Evolutionary conservation across 2,113 vertebrate genomes (phyloP), one percentile per base, ranked within the genome.

Genomic region (Platycercus adscitus): DNA sequence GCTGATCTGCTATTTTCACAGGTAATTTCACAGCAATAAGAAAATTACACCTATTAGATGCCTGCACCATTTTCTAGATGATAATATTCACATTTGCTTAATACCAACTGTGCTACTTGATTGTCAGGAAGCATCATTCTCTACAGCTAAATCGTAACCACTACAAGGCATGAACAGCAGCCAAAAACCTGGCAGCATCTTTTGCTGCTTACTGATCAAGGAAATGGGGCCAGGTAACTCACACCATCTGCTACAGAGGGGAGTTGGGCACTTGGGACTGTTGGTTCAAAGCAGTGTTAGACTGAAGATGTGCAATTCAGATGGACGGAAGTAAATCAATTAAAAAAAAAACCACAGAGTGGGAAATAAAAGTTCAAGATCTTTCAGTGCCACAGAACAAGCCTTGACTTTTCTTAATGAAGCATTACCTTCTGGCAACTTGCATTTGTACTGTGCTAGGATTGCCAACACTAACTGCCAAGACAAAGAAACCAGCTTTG

Each of bases 21-120:
- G 78, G 37, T 65, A 82, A 95, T 95, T 95, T 88, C 95, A 96
- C 78, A 91, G 89, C 73, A 94, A 79, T 76, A 80, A 87, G 84
- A 89, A 92, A 89, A 87, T 53, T 66, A 85, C 46, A 82, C 35
- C 56, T 53, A 94, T 95, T 94, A 91, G 52, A 86, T 71, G 66
- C 28, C 37, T 61, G 20, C 33, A 82, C 75, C n/a, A 58, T 82
- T 91, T 97, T 85, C 78, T 58, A 76, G 53, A 82, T 85, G 87
- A 72, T 76, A 88, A 91, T 94, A 94, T 73, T 85, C 91, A 58
- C 75, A 88, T 91, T 87, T 91, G 75, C 85, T 80, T 94, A 91
- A 86, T 88, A 80, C 58, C 79, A 89, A 93, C 87, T 80, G 53
- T 77, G 81, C 84, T 69, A 46, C 65, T 66, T 82, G 82, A 95